phyloP scores from a whole-genome alignment of 2,888 invertebrate species.

The Brassicogethes aeneus region DNA sequence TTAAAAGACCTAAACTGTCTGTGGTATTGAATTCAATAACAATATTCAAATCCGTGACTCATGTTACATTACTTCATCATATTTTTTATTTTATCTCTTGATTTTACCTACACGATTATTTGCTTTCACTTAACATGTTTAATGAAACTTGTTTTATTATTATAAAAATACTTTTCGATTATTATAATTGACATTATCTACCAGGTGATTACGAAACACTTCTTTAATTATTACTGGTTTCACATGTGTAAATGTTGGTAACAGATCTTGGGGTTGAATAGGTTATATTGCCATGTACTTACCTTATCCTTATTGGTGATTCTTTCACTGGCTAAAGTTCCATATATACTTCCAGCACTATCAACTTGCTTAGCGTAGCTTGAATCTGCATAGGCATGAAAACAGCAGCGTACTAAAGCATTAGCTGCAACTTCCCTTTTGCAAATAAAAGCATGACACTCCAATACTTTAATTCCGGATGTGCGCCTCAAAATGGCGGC shows the following conservation, averaged over 20 bases:
- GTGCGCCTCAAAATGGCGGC: slow-evolving; percentile 94
- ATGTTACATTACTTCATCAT: background rate
- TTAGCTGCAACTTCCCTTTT: slow-evolving; percentile 95
- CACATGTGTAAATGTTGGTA: no score
- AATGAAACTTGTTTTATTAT: background rate
- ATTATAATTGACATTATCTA: slow-evolving; percentile 3
- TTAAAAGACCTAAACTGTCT: no score
- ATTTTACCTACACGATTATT: background rate
- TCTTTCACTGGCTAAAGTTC: slow-evolving; percentile 36
- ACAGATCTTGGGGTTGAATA: no score
- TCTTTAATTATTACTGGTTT: no score
- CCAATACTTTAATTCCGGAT: slow-evolving; percentile 93
- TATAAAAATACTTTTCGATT: no score
- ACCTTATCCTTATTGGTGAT: slow-evolving; percentile 38
- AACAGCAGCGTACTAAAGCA: slow-evolving; percentile 93
- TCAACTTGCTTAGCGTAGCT: slow-evolving; percentile 81
- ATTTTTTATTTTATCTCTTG: background rate
- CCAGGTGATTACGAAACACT: no score
- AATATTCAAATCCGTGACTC: no score
- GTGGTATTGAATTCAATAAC: no score
- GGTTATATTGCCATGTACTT: no score
- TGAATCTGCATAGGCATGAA: slow-evolving; percentile 95
- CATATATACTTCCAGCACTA: slow-evolving; percentile 44
- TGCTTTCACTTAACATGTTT: background rate
- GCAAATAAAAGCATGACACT: slow-evolving; percentile 98